Evolutionary conservation across 2,113 vertebrate genomes (phyloP).

Genomic region (Dasyornis broadbenti): DNA sequence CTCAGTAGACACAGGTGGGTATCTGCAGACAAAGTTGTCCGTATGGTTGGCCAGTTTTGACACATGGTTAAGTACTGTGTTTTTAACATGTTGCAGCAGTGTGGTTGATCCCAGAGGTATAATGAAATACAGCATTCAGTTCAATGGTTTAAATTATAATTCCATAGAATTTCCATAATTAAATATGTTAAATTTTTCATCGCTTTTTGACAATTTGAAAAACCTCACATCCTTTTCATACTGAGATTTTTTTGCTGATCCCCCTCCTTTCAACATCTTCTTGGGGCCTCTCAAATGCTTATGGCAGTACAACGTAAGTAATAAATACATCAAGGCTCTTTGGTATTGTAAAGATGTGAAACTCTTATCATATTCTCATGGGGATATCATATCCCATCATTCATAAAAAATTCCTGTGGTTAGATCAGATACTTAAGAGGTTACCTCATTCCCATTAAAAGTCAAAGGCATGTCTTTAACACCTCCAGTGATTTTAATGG

Average conservation of each 20-base stretch:
- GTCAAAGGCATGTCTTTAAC: background rate
- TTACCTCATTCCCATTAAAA: background rate
- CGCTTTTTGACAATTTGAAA: background rate
- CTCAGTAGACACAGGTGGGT: background rate
- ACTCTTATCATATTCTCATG: background rate
- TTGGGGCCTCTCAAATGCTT: background rate
- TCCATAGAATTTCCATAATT: background rate
- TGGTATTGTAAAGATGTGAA: background rate
- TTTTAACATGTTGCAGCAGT: background rate
- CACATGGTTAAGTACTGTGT: accelerated
- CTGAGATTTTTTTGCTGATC: background rate
- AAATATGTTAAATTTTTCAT: background rate
- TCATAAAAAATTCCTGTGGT: background rate
- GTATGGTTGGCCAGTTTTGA: background rate
- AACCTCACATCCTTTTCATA: background rate
- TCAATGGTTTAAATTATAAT: background rate
- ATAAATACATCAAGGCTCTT: background rate
- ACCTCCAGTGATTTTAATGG: background rate
- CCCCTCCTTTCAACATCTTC: background rate
- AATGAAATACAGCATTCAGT: background rate
- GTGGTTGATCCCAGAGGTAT: background rate
- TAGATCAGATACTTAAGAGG: background rate
- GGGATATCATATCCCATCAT: background rate
- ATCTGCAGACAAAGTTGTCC: background rate
- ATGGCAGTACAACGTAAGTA: background rate